Percentiles rank a stretch among this genome's conserved stretches.
These are phyloP conservation scores for Eupeodes latifasciatus DNA, from an alignment of 2,888 invertebrate species.

Conservation along the genomic window DNA sequence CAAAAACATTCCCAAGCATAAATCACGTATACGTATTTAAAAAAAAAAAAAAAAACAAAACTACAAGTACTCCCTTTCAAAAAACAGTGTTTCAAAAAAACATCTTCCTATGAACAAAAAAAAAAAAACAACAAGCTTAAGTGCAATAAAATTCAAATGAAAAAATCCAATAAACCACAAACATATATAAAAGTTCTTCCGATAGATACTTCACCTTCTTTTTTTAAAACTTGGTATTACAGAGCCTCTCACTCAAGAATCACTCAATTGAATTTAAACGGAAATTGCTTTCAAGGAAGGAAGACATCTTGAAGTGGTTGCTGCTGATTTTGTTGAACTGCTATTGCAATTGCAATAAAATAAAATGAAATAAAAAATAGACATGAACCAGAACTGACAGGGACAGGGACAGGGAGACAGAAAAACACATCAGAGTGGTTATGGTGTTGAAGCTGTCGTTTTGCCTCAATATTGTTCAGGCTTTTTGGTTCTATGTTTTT, in stretches of 20 bases:
- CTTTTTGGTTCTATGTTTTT: neutral
- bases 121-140: neutral
- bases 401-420: neutral
- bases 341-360: slow-evolving; percentile 48
- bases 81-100: slow-evolving; percentile 3
- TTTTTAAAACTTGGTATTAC: slow-evolving; percentile 26
- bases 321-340: slow-evolving; percentile 46
- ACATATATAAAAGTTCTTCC: slow-evolving; percentile 1
- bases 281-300: slow-evolving; percentile 71
- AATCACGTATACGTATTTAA: neutral
- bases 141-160: slow-evolving; percentile 33
- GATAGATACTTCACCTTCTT: neutral
- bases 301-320: slow-evolving; percentile 67
- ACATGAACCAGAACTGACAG: slow-evolving; percentile 24
- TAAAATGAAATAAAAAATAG: slow-evolving; percentile 36
- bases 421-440: slow-evolving; percentile 2
- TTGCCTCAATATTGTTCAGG: slow-evolving; percentile 52
- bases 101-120: neutral
- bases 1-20: neutral
- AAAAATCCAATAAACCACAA: slow-evolving; percentile 14
- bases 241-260: slow-evolving; percentile 52
- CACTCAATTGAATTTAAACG: slow-evolving; percentile 74
- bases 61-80: neutral
- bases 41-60: neutral
- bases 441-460: slow-evolving; percentile 39